Evolutionary conservation across 1,140 invertebrate genomes (phyloP).

Genomic region (Telenomus remus): DNA sequence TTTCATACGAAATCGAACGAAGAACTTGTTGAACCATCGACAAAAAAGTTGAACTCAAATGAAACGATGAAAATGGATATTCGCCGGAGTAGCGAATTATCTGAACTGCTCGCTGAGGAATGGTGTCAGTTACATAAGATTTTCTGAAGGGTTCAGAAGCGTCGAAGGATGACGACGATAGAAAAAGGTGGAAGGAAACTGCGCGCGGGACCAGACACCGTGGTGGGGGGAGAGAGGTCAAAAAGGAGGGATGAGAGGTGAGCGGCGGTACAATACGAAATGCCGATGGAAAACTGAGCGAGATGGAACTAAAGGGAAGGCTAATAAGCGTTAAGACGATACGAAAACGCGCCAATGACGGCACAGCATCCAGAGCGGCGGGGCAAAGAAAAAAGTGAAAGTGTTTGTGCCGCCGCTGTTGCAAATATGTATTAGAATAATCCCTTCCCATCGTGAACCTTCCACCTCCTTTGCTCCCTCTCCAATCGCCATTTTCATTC

Average conservation of each 20-base stretch:
- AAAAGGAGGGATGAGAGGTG: conserved; percentile 48
- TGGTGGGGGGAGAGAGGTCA: conserved; percentile 16
- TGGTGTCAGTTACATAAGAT: conserved; percentile 74
- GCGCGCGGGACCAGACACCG: conserved; percentile 12
- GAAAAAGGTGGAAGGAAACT: conserved; percentile 51
- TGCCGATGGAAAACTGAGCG: conserved; percentile 47
- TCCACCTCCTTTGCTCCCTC: conserved; percentile 1
- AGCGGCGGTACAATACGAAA: conserved; percentile 43
- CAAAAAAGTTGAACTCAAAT: conserved; percentile 13
- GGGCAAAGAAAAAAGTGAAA: conserved; percentile 72
- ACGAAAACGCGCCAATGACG: conserved; percentile 65
- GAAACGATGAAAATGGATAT: conserved; percentile 36
- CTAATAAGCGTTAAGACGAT: conserved; percentile 62
- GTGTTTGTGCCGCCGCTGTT: conserved; percentile 61
- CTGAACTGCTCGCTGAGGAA: conserved; percentile 67
- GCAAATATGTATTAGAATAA: conserved; percentile 39
- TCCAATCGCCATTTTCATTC: conserved; percentile 14
- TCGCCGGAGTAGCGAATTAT: conserved; percentile 66
- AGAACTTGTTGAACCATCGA: no score
- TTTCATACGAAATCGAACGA: no score
- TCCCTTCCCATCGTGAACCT: conserved; percentile 24
- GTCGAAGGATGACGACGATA: conserved; percentile 61
- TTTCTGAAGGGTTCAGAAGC: conserved; percentile 69
- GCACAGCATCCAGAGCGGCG: conserved; percentile 39
- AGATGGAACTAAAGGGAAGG: conserved; percentile 45